Evolutionary conservation across 2,113 vertebrate species (phyloP), one percentile per base, ranked within the genome.

Genomic region (Macheiramphus alcinus): DNA sequence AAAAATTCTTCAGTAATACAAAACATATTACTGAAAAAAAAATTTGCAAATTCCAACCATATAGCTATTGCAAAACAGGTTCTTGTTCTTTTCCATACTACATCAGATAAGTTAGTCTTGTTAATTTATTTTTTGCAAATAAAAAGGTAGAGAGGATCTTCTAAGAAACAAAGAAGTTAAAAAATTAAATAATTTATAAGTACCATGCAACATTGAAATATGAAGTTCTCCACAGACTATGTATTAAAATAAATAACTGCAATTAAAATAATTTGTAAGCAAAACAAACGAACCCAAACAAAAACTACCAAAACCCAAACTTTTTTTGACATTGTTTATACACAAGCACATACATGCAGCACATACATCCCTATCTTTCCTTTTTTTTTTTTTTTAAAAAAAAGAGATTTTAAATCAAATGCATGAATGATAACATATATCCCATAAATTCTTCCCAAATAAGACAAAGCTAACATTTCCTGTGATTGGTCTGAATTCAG

Each of bases 331-430:
- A 48, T 6, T 1, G 50, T 58, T 88, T 72, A 26, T 36, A 27
- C 2, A n/a, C 9, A 63, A 1, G 19, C 31, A 31, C 3, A 23
- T 52, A 52, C 1, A 61, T 52, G 13, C 3, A 1, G 19, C 27
- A 34, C 3, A 23, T 47, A 58, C 2, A 61, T 42, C 11, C 13
- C 0, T 76, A 23, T 10, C 2, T 56, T 27, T 40, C 4, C 2
- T 15, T 32, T 11, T n/a, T 47, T 53, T 43, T 31, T 43, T 25
- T 42, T 38, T 42, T 20, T 20, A 3, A 4, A n/a, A n/a, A n/a
- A 52, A 45, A 45, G 4, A 61, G 7, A 7, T 42, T 65, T 73
- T 59, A 74, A 74, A 45, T 50, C 13, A 58, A 25, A 58, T 27
- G 7, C 17, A 31, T 9, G 2, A 42, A 50, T 10, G 55, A 45